These are phyloP conservation scores for Caenorhabditis sp. DNA, from an alignment of 2,888 invertebrate genomes.

Conservation along the genomic window DNA sequence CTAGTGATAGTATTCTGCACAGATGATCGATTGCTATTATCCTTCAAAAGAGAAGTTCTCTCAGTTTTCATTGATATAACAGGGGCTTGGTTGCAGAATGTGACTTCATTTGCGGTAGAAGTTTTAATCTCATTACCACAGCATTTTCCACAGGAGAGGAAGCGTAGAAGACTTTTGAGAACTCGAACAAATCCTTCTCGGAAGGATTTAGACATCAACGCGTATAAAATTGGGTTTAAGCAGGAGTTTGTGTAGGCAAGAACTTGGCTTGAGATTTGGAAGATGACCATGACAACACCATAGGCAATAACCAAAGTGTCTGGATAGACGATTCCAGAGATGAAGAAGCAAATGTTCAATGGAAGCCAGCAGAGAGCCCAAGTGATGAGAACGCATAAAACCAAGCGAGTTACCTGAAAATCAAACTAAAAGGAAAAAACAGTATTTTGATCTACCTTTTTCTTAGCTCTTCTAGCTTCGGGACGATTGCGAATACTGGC, in stretches of 20 bases:
- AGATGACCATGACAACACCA: slow-evolving; percentile 64
- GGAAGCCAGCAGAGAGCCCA: slow-evolving; percentile 94
- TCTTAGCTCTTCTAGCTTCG: slow-evolving; percentile 63
- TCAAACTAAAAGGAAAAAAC: background rate
- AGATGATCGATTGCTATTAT: background rate
- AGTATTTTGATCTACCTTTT: slow-evolving; percentile 45
- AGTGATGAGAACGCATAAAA: slow-evolving; percentile 79
- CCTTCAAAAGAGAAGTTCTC: slow-evolving; percentile 3
- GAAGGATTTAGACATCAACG: slow-evolving; percentile 92
- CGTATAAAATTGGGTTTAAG: slow-evolving; percentile 91
- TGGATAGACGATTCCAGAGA: slow-evolving; percentile 66
- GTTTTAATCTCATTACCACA: slow-evolving; percentile 3
- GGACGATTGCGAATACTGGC: slow-evolving; percentile 55
- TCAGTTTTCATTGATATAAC: slow-evolving; percentile 9
- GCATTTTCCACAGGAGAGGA: slow-evolving; percentile 37
- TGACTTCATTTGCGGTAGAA: slow-evolving; percentile 30
- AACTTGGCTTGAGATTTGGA: slow-evolving; percentile 68
- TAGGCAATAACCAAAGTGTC: slow-evolving; percentile 64
- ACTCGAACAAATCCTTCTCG: slow-evolving; percentile 75
- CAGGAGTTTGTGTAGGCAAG: slow-evolving; percentile 90
- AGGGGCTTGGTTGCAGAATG: slow-evolving; percentile 30
- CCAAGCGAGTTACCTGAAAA: slow-evolving; percentile 83
- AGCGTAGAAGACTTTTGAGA: slow-evolving; percentile 35
- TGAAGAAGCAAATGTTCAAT: slow-evolving; percentile 79
- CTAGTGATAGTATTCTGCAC: background rate